phyloP scores from a whole-genome alignment of 1,140 invertebrate genomes.

The Drosophila oshimai region DNA sequence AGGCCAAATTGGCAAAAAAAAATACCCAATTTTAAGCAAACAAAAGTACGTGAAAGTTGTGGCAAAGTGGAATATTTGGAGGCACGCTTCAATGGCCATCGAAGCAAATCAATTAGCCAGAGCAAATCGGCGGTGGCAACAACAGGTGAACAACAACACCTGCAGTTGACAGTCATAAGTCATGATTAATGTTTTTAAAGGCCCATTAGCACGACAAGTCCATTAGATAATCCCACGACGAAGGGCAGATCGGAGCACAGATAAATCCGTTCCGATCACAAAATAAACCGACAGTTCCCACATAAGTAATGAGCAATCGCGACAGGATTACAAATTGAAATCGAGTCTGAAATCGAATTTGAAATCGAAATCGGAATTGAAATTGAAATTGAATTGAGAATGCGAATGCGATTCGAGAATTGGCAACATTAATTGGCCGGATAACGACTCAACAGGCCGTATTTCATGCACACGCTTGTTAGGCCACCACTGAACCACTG shows the following conservation, averaged over 20 bases:
- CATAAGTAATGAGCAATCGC: constrained; percentile 27
- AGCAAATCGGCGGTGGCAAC: constrained; percentile 20
- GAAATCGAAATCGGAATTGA: constrained; percentile 3
- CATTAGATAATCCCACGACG: not conserved
- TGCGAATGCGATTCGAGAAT: constrained; percentile 3
- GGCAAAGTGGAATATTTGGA: constrained; percentile 3
- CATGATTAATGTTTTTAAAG: constrained; percentile 7
- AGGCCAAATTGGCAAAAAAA: constrained; percentile 14
- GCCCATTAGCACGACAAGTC: constrained; percentile 8
- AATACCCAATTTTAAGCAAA: not conserved
- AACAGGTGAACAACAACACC: not conserved
- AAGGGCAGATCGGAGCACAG: not conserved
- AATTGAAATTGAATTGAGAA: constrained; percentile 7
- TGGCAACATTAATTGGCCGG: constrained; percentile 29
- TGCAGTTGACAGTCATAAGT: constrained; percentile 33
- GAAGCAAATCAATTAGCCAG: constrained; percentile 62
- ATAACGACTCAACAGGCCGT: constrained; percentile 10
- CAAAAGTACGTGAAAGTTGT: constrained; percentile 18
- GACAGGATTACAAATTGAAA: constrained; percentile 38
- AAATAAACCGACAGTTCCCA: constrained; percentile 17
- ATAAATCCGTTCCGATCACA: not conserved
- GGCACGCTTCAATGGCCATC: constrained; percentile 28
- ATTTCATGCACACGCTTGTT: constrained; percentile 5
- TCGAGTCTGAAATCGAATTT: not conserved
- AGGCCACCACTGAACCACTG: not conserved